Evolutionary conservation across 2,888 invertebrate genomes (phyloP).

Genomic region (Spisula subtruncata): DNA sequence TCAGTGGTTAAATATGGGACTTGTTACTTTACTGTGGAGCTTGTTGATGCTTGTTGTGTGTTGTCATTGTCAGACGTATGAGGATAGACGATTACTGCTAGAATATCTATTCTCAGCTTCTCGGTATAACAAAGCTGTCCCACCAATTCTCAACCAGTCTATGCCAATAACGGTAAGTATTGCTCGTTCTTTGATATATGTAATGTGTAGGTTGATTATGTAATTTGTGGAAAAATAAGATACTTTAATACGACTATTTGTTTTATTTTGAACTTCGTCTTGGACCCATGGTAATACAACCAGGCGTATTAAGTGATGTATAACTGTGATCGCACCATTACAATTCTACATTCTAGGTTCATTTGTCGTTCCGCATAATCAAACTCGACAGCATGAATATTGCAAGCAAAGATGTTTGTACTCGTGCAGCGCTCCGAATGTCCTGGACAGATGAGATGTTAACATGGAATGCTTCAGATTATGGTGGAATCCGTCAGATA

Average conservation of each 20-base stretch:
- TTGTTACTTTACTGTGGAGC: neutral
- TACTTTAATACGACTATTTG: no score
- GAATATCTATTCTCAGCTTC: neutral
- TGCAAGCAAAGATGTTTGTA: neutral
- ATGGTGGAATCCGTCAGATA: neutral
- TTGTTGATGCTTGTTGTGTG: neutral
- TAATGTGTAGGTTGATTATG: no score
- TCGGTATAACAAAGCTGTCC: neutral
- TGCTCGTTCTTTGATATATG: no score
- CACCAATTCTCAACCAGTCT: neutral
- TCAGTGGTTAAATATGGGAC: no score
- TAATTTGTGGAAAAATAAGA: no score
- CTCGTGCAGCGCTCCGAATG: neutral
- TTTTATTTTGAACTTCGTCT: no score
- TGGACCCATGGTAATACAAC: no score
- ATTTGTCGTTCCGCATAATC: neutral
- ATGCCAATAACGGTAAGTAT: slow-evolving; percentile 4
- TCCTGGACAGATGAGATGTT: slow-evolving; percentile 16
- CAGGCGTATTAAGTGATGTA: no score
- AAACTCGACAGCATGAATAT: neutral
- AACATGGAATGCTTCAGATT: neutral
- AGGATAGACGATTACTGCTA: neutral
- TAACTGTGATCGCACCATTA: no score
- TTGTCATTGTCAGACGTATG: neutral
- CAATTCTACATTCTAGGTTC: neutral